phyloP scores from a whole-genome alignment of 2,113 vertebrate genomes.

The Scatophagus argus region DNA sequence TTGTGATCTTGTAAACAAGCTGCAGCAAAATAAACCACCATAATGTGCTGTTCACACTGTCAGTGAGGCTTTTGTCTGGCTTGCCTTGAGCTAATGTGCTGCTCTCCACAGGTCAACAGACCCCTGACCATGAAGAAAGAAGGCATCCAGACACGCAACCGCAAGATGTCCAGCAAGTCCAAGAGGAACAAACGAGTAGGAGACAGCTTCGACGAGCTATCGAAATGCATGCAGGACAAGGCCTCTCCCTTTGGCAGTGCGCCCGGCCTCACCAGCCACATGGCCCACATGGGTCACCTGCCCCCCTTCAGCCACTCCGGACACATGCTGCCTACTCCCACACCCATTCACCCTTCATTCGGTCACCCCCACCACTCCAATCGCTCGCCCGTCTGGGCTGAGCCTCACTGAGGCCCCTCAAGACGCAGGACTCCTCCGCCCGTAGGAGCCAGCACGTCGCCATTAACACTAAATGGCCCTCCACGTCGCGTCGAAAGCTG shows the following conservation, averaged over 20 bases:
- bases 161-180: slow-evolving; percentile 99
- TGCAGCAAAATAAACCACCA: background rate
- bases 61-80: slow-evolving; percentile 52
- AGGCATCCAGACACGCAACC: slow-evolving; percentile 98
- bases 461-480: slow-evolving; percentile 73
- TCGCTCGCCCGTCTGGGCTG: slow-evolving; percentile 96
- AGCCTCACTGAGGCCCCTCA: slow-evolving; percentile 80
- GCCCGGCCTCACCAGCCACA: slow-evolving; percentile 91
- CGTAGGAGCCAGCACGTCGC: slow-evolving; percentile 55
- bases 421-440: slow-evolving; percentile 29
- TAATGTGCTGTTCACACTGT: slow-evolving; percentile 34
- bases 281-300: slow-evolving; percentile 96
- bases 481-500: slow-evolving; percentile 36
- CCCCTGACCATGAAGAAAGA: slow-evolving; percentile 99
- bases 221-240: slow-evolving; percentile 98
- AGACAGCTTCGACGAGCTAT: slow-evolving; percentile 96
- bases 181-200: slow-evolving; percentile 95
- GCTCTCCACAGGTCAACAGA: slow-evolving; percentile 92
- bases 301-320: slow-evolving; percentile 96
- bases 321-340: slow-evolving; percentile 98
- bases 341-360: slow-evolving; percentile 97
- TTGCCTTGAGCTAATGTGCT: slow-evolving; percentile 65
- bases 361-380: slow-evolving; percentile 91
- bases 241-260: slow-evolving; percentile 90
- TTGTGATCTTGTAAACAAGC: slow-evolving; percentile 10